These are phyloP conservation scores for Tetanocera ferruginea DNA, from an alignment of 2,888 invertebrate genomes.

Conservation along the genomic window DNA sequence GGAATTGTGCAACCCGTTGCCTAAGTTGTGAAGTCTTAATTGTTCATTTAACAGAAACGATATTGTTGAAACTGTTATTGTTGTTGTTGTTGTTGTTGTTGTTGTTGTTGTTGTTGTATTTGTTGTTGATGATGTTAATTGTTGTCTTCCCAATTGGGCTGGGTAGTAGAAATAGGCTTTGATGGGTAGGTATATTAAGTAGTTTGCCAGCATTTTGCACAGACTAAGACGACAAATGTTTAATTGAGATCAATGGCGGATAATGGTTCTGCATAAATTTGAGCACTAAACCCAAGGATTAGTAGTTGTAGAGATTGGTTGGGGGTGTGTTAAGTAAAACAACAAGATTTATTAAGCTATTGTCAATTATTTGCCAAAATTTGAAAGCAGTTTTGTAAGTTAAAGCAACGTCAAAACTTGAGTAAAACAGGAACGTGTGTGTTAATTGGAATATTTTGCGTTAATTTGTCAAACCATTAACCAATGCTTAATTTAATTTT, in stretches of 20 bases:
- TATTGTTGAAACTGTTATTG: neutral
- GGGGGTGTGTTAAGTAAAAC: too few species aligned
- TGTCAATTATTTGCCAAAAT: too few species aligned
- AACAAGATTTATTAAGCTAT: too few species aligned
- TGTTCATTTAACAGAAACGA: neutral
- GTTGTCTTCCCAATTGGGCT: neutral
- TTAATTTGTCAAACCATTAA: too few species aligned
- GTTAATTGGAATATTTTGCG: too few species aligned
- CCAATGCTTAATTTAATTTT: too few species aligned
- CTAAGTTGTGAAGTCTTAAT: constrained; percentile 8
- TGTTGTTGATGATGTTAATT: neutral
- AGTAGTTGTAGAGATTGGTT: too few species aligned
- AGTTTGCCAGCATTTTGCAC: neutral
- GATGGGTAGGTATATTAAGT: neutral
- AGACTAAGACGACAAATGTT: neutral
- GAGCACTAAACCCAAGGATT: too few species aligned
- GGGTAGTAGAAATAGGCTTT: neutral
- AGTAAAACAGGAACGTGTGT: too few species aligned
- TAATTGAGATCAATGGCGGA: neutral
- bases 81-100: neutral
- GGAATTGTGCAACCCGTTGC: neutral
- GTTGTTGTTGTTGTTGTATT: neutral
- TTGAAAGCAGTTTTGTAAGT: too few species aligned
- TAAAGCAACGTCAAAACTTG: too few species aligned
- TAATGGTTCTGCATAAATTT: neutral